phyloP scores from a whole-genome alignment of 2,888 invertebrate species.

The Aphidius colemani region DNA sequence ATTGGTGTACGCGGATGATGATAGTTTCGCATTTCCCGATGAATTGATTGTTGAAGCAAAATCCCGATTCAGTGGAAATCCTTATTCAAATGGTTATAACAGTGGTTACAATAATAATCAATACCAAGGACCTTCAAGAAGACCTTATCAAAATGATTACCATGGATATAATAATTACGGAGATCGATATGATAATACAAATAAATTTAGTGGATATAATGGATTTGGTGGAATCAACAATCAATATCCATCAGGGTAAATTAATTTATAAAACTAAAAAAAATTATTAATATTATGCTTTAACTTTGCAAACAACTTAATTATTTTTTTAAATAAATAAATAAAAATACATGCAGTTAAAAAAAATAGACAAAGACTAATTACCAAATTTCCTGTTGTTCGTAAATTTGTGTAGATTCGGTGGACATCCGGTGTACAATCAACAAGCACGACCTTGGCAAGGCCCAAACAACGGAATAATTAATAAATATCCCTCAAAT shows the following conservation, averaged over 20 bases:
- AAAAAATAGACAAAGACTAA: not conserved
- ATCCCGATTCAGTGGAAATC: conserved; percentile 6
- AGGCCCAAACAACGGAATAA: conserved; percentile 12
- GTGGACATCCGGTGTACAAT: not conserved
- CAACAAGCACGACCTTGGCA: conserved; percentile 3
- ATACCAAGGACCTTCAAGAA: not conserved
- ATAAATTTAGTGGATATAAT: no score
- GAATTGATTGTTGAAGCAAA: conserved; percentile 2
- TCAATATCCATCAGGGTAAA: no score
- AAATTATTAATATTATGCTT: no score
- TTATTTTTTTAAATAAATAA: no score
- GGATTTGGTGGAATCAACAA: no score
- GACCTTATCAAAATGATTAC: not conserved
- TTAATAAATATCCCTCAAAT: conserved; percentile 6
- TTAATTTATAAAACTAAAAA: no score
- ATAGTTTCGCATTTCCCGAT: conserved; percentile 27
- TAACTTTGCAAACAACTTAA: no score
- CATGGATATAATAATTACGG: not conserved
- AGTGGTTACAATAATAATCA: not conserved
- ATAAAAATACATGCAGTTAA: no score
- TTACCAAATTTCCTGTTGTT: not conserved
- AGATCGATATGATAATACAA: no score
- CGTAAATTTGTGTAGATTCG: no score
- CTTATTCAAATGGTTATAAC: conserved; percentile 3
- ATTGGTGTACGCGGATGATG: conserved; percentile 9